Evolutionary conservation across 2,113 vertebrate species (phyloP), one percentile per base, ranked within the genome.

Genomic region (Triplophysa tibetana): DNA sequence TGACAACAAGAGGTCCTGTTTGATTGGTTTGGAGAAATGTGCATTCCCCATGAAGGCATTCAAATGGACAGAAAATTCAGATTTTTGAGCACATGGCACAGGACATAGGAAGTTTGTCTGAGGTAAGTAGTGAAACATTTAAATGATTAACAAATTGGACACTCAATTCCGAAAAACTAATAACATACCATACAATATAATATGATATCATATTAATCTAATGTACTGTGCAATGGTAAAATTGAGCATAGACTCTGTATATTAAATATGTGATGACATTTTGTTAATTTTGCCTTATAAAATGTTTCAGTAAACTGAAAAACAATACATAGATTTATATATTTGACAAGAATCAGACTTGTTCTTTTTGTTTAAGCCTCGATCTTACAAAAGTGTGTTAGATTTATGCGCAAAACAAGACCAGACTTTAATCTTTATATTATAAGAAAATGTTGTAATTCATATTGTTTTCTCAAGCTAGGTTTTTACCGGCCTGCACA

Each of bases 51-150:
- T 43, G n/a, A 60, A 74, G 43, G 70, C 17, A 61, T 74, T 74
- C 54, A 74, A 61, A 74, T 43, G 2, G 54, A 13, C 5, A 43
- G n/a, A 61, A 70, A 19, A 26, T 24, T 13, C 24, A 63, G 10
- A 65, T n/a, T 14, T 24, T 41, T 23, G n/a, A 23, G 2, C 13
- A 61, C 21, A 38, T 21, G 12, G 12, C 33, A 45, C 23, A 62
- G 62, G 43, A 48, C 10, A 0, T 12, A 19, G 16, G 41, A 52
- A 66, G 66, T 24, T 19, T 64, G 54, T 58, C 16, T 70, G 29
- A 48, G 75, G 82, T 81, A 81, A 84, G 65, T 21, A 52, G 41
- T 8, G 4, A 16, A 6, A 43, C 8, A 17, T 26, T 11, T 43
- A 66, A 67, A 58, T 58, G 0, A n/a, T n/a, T n/a, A 8, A 52